phyloP scores from a whole-genome alignment of 1,140 invertebrate species.

The Oppia nitens region DNA sequence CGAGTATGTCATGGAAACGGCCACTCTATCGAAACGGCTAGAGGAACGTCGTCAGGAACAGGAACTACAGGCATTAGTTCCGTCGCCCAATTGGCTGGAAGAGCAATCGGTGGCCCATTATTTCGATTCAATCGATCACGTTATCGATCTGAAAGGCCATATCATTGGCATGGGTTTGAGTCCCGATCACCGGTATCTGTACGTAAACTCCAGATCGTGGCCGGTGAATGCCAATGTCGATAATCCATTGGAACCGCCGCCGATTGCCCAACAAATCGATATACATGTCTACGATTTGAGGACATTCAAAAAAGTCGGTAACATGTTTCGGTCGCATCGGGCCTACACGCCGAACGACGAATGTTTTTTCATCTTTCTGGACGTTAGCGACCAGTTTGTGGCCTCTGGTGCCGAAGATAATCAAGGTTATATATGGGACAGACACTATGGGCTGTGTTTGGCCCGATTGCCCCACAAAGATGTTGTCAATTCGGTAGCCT shows the following conservation, averaged over 20 bases:
- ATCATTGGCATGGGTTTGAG: conserved; percentile 76
- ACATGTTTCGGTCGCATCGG: conserved; percentile 62
- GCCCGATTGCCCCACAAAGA: conserved; percentile 57
- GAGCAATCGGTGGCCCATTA: conserved; percentile 47
- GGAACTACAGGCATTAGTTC: not conserved
- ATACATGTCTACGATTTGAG: conserved; percentile 71
- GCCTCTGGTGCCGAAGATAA: conserved; percentile 75
- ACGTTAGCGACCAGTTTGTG: conserved; percentile 67
- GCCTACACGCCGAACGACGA: conserved; percentile 72
- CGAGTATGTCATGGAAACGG: conserved; percentile 36
- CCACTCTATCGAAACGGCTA: conserved; percentile 13
- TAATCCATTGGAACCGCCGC: conserved; percentile 61
- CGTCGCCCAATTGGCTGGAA: conserved; percentile 30
- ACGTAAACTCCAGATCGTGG: conserved; percentile 73
- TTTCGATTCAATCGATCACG: conserved; percentile 60
- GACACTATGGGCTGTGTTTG: conserved; percentile 63
- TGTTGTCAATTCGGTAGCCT: conserved; percentile 72
- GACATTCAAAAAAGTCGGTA: conserved; percentile 57
- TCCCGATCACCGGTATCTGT: conserved; percentile 70
- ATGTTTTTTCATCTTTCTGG: conserved; percentile 75
- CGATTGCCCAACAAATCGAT: conserved; percentile 78
- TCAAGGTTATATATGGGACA: conserved; percentile 67
- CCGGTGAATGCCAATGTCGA: conserved; percentile 55
- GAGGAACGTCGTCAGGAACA: conserved; percentile 14
- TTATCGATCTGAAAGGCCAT: conserved; percentile 71